These are phyloP conservation scores for Psococerastis gibbosa DNA, from an alignment of 2,888 invertebrate species.

Conservation along the genomic window DNA sequence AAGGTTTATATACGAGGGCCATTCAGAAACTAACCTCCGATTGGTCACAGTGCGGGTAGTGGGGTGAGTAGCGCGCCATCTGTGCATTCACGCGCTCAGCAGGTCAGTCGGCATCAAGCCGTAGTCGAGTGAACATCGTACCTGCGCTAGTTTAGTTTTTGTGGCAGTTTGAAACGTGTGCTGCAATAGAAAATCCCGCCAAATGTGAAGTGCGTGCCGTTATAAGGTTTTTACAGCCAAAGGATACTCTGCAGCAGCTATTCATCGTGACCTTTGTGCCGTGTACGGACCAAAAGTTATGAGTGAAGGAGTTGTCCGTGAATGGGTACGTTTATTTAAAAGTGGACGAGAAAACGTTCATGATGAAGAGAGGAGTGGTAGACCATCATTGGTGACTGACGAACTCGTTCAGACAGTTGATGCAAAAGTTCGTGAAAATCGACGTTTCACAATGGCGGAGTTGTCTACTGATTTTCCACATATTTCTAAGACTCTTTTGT, in stretches of 20 bases:
- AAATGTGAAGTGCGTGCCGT: too few relatives aligned
- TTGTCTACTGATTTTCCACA: constrained; percentile 11
- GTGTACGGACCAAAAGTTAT: constrained; percentile 11
- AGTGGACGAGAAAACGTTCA: constrained; percentile 11
- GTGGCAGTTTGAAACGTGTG: too few relatives aligned
- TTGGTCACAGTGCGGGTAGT: too few relatives aligned
- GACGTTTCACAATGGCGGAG: constrained; percentile 12
- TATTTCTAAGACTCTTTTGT: too few relatives aligned
- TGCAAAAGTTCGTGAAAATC: constrained; percentile 10
- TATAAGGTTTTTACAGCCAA: too few relatives aligned
- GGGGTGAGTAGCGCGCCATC: too few relatives aligned
- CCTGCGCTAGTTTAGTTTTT: too few relatives aligned
- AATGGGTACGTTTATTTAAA: constrained; percentile 11
- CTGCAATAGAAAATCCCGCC: constrained; percentile 12
- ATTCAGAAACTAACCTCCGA: too few relatives aligned
- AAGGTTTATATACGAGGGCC: too few relatives aligned
- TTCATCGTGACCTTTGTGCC: constrained; percentile 11
- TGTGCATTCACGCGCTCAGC: too few relatives aligned
- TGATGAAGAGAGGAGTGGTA: constrained; percentile 9
- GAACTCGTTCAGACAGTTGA: constrained; percentile 11
- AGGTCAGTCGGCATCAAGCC: too few relatives aligned
- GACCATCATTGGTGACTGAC: constrained; percentile 8
- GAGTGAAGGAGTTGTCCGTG: constrained; percentile 12
- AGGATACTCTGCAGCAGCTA: constrained; percentile 9
- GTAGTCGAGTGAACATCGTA: too few relatives aligned